These are phyloP conservation scores for Dicyrtomina minuta DNA, from an alignment of 2,888 invertebrate genomes.

Conservation along the genomic window DNA sequence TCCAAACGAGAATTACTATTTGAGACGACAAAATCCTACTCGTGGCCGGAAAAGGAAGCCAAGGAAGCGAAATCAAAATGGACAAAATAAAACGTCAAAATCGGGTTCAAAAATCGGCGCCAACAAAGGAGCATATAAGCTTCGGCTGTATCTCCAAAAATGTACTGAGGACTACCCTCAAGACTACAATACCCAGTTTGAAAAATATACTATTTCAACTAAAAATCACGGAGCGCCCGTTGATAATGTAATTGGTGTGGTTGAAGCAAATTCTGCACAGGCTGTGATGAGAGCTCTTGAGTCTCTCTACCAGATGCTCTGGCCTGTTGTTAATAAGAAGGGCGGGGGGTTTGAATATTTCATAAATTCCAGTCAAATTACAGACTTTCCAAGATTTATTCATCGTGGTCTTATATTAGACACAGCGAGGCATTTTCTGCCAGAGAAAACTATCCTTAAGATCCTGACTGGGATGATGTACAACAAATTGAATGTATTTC, in stretches of 20 bases:
- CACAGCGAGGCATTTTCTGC: conserved; percentile 81
- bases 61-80: not conserved
- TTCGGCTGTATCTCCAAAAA: too few relatives aligned
- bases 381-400: conserved; percentile 59
- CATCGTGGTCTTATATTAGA: conserved; percentile 81
- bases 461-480: conserved; percentile 81
- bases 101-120: not conserved
- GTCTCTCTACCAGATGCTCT: not conserved
- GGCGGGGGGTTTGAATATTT: not conserved
- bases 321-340: not conserved
- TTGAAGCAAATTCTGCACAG: not conserved
- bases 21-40: too few relatives aligned
- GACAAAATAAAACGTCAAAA: not conserved
- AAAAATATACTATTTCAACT: too few relatives aligned
- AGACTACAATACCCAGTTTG: too few relatives aligned
- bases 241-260: too few relatives aligned
- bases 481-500: conserved; percentile 90
- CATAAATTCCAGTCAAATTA: not conserved
- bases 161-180: too few relatives aligned
- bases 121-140: too few relatives aligned
- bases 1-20: too few relatives aligned
- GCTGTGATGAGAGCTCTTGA: not conserved
- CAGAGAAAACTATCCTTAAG: conserved; percentile 65
- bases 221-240: too few relatives aligned
- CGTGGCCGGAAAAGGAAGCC: not conserved